These are phyloP conservation scores for Lordiphosa fenestrarum DNA, from an alignment of 2,888 invertebrate species.

Conservation along the genomic window DNA sequence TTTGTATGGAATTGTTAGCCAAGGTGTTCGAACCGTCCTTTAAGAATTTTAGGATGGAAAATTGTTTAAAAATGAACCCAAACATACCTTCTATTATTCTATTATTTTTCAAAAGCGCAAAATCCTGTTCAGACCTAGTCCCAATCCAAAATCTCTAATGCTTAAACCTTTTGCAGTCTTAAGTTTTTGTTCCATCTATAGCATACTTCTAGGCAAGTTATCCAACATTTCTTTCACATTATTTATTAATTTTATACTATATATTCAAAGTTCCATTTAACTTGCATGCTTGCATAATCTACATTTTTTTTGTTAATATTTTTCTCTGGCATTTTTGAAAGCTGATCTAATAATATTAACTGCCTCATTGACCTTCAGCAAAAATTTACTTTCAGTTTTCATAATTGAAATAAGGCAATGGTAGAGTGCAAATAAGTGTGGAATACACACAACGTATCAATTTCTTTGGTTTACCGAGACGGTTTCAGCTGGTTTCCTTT, in stretches of 20 bases:
- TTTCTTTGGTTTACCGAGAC: slow-evolving; percentile 60
- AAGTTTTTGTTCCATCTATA: not conserved
- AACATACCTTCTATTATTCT: too few species aligned
- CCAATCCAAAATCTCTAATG: too few species aligned
- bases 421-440: slow-evolving; percentile 42
- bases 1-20: too few species aligned
- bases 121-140: too few species aligned
- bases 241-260: slow-evolving; percentile 18
- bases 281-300: not conserved
- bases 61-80: too few species aligned
- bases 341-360: slow-evolving; percentile 67
- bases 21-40: too few species aligned
- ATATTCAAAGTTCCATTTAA: too few species aligned
- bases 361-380: slow-evolving; percentile 59
- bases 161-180: not conserved
- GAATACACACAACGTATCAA: slow-evolving; percentile 55
- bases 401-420: slow-evolving; percentile 45
- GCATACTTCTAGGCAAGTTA: not conserved
- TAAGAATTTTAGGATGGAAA: too few species aligned
- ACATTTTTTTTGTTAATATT: slow-evolving; percentile 9
- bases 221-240: not conserved
- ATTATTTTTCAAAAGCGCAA: too few species aligned
- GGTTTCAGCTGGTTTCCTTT: slow-evolving; percentile 20
- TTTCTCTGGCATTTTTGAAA: slow-evolving; percentile 48
- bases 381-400: slow-evolving; percentile 69